Evolutionary conservation across 2,888 invertebrate genomes (phyloP), one percentile per base, ranked within the genome.

Genomic region (Linyphia triangularis): DNA sequence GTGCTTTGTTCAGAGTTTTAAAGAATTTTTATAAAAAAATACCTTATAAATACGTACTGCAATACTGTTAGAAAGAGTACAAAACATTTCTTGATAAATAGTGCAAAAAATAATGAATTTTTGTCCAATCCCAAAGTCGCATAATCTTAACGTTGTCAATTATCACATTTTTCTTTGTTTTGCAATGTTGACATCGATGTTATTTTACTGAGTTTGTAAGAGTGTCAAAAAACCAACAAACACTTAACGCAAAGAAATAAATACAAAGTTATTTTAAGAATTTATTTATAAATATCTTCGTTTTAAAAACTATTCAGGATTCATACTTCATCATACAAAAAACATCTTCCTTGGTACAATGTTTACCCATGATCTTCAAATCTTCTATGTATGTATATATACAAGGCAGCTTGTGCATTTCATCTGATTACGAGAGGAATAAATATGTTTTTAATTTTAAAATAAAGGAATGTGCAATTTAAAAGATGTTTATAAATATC

Each of bases 271-370:
- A 5, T 51, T 51, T 16, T n/a, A 51, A 43, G 10, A 26, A 43
- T 83, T 83, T 83, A 73, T 65, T 83, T 73, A 83, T 65, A 83
- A 83, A 83, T 65, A 65, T 75, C 40, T 65, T 73, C 30, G 26
- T 19, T 37, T 83, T 83, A 83, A 83, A 51, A 83, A 83, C 83
- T 83, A 83, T 73, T 51, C 65, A 83, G 22, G 65, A 63, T 63
- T 73, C 40, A 40, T 65, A 37, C 5, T 19, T 72, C 26, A 16
- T 10, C 43, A 73, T 83, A 83, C 65, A 83, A 83, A 83, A 83
- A 70, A 63, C 19, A 16, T n/a, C 30, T 67, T 26, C 51, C 26
- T 81, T 19, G 22, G 30, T 16, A 51, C 65, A 67, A 19, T 40
- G 30, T 13, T 5, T n/a, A n/a, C n/a, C n/a, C n/a, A n/a, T n/a